Percentiles rank a stretch among this genome's conserved stretches.
phyloP scores from a whole-genome alignment of 2,888 invertebrate genomes.

The Aporophyla nigra region DNA sequence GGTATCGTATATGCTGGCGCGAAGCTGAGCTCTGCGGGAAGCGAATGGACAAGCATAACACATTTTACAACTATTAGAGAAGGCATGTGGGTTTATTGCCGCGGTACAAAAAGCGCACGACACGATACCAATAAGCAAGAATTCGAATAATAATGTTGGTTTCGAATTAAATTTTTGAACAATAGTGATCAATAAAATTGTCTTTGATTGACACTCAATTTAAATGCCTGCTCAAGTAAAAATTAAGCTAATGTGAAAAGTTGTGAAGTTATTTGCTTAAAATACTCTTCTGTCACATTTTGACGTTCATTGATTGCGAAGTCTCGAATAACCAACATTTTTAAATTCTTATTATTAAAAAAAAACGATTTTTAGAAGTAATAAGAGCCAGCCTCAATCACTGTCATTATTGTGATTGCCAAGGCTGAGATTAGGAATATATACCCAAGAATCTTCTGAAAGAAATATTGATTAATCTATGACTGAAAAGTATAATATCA shows the following conservation, averaged over 20 bases:
- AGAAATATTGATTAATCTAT: slow-evolving; percentile 20
- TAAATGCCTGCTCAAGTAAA: slow-evolving; percentile 14
- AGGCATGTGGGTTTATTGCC: slow-evolving; percentile 75
- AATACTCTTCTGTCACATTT: slow-evolving; percentile 10
- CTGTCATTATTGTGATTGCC: slow-evolving; percentile 7
- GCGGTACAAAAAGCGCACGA: slow-evolving; percentile 68
- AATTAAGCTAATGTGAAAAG: slow-evolving; percentile 28
- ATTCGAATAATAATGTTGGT: slow-evolving; percentile 55
- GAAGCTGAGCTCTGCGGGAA: slow-evolving; percentile 87
- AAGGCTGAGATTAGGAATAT: slow-evolving; percentile 1
- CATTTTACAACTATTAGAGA: slow-evolving; percentile 86
- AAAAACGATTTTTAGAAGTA: neutral
- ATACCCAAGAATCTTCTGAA: neutral
- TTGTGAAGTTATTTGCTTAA: neutral
- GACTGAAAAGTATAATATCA: slow-evolving; percentile 19
- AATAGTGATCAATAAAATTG: slow-evolving; percentile 33
- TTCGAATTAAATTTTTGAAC: slow-evolving; percentile 39
- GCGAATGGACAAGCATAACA: slow-evolving; percentile 79
- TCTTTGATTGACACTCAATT: slow-evolving; percentile 34
- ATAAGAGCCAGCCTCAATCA: neutral
- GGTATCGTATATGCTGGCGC: slow-evolving; percentile 76
- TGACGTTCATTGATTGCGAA: slow-evolving; percentile 9
- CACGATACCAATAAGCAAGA: slow-evolving; percentile 72
- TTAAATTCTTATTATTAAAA: neutral
- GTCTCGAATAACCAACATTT: neutral